A percentile compares a stretch with the other conserved stretches of the same genome.
Conservation (phyloP, 2,113 vertebrate species). For the Phyllostomus discolor region DNA sequence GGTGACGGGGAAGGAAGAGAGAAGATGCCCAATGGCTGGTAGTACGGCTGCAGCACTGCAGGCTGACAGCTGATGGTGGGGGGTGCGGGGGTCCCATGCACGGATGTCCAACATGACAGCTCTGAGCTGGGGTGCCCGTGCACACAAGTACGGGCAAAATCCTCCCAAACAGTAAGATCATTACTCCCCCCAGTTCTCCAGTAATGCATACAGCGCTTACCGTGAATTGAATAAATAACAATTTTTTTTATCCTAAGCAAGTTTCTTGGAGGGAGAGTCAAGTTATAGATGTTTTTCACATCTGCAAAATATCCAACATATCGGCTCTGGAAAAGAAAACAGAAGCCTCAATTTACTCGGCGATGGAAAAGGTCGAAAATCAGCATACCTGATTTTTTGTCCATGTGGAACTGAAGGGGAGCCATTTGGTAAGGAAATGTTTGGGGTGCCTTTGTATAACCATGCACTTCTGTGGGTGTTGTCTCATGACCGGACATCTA, state of each 20-base stretch:
- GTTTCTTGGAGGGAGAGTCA: slow-evolving; percentile 86
- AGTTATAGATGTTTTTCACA: slow-evolving; percentile 88
- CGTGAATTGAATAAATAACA: slow-evolving; percentile 89
- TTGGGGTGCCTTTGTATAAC: neutral
- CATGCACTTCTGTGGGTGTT: neutral
- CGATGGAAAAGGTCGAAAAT: neutral
- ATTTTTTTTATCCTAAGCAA: slow-evolving; percentile 86
- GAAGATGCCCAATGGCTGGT: neutral
- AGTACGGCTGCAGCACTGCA: rapidly evolving
- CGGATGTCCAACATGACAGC: neutral
- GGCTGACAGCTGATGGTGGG: too few relatives aligned
- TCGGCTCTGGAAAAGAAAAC: slow-evolving; percentile 85
- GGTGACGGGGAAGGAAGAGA: neutral
- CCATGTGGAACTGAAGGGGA: neutral
- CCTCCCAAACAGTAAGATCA: neutral
- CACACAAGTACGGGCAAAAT: neutral
- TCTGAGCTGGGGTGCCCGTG: neutral
- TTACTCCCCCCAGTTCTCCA: neutral
- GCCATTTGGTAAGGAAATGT: neutral
- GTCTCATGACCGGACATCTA: neutral
- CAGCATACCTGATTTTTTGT: neutral
- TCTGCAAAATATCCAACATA: slow-evolving; percentile 95
- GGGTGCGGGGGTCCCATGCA: rapidly evolving
- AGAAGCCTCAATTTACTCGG: slow-evolving; percentile 26
- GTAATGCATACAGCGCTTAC: slow-evolving; percentile 77